A percentile compares a stretch with the other conserved stretches of the same genome.
Evolutionary conservation across 2,113 vertebrate genomes (phyloP).

Genomic region (Limanda limanda): DNA sequence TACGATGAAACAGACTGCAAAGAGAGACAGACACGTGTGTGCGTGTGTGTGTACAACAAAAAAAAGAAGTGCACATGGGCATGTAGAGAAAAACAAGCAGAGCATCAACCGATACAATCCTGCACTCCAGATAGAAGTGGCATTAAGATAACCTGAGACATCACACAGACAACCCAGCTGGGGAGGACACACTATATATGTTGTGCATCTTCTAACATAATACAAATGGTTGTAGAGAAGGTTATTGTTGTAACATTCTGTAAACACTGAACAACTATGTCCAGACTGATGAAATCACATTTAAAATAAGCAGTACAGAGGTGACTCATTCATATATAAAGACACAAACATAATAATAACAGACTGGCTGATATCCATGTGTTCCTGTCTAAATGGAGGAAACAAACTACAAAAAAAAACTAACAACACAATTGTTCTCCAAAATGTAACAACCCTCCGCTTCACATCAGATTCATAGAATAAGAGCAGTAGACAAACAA

Average conservation of each 20-base stretch:
- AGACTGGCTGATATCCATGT: too few species aligned
- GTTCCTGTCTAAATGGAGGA: neutral
- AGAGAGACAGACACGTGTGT: conserved; percentile 53
- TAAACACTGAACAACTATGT: neutral
- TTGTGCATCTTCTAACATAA: neutral
- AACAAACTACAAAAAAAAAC: neutral
- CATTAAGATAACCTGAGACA: neutral
- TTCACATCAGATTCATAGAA: too few species aligned
- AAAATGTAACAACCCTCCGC: too few species aligned
- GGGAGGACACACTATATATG: neutral
- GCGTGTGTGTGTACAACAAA: conserved; percentile 12
- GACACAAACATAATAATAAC: too few species aligned
- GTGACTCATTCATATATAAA: too few species aligned
- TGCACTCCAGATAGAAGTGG: conserved; percentile 3
- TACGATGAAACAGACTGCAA: conserved; percentile 75
- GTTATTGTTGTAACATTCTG: too few species aligned
- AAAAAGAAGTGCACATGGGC: conserved; percentile 7
- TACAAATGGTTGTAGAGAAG: neutral
- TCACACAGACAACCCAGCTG: neutral
- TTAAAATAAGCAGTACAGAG: too few species aligned
- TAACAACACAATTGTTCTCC: too few species aligned
- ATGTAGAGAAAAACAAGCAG: conserved; percentile 21
- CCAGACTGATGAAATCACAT: too few species aligned
- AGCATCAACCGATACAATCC: conserved; percentile 30
- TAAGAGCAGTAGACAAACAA: too few species aligned